Evolutionary conservation across 1,140 invertebrate species (phyloP).

Genomic region (Anastatus disparis): DNA sequence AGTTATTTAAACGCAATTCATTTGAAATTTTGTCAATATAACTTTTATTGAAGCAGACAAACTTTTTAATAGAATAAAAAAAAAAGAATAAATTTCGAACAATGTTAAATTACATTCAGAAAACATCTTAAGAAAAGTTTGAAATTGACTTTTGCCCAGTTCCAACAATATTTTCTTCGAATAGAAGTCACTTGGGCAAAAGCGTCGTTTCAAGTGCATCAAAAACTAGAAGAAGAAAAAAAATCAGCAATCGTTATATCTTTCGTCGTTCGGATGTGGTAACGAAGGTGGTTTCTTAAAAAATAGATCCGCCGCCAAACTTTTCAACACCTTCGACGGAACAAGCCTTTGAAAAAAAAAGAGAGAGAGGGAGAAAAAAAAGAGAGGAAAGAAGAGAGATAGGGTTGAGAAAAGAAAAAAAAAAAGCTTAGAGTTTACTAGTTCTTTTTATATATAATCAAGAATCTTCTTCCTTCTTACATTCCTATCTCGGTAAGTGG

Average conservation of each 20-base stretch:
- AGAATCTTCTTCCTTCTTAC: too few relatives aligned
- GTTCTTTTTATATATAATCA: too few relatives aligned
- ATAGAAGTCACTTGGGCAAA: too few relatives aligned
- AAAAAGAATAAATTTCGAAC: neutral
- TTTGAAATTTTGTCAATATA: too few relatives aligned
- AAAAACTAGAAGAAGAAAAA: neutral
- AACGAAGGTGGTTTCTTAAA: constrained; percentile 30
- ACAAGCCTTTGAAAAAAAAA: neutral
- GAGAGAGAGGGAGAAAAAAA: neutral
- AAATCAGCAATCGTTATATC: neutral
- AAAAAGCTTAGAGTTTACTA: neutral
- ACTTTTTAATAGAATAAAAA: too few relatives aligned
- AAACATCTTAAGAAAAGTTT: neutral
- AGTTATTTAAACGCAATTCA: too few relatives aligned
- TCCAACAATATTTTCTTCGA: neutral
- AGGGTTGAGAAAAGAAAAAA: neutral
- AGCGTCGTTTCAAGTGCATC: constrained; percentile 13
- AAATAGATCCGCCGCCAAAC: constrained; percentile 3
- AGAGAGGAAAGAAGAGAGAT: neutral
- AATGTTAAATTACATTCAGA: neutral
- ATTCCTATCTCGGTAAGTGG: constrained; percentile 26
- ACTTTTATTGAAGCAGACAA: too few relatives aligned
- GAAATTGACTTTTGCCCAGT: constrained; percentile 10
- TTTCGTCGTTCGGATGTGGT: neutral
- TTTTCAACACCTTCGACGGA: neutral